A percentile compares a stretch with the other conserved stretches of the same genome.
Evolutionary conservation across 2,113 vertebrate species (phyloP).

Genomic region (Bambusicola thoracicus): DNA sequence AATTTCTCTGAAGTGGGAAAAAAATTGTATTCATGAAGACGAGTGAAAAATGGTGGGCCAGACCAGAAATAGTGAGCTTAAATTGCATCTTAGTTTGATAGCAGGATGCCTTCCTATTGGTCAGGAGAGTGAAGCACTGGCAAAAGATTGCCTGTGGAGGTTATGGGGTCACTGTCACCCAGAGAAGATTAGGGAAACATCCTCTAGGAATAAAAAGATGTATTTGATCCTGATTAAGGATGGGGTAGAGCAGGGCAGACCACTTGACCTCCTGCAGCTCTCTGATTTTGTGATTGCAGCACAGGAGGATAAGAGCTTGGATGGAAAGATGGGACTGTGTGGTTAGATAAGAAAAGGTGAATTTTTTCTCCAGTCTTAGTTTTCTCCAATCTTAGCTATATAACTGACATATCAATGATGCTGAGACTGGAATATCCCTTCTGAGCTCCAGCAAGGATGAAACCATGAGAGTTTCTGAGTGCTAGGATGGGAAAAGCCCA

Average conservation of each 20-base stretch:
- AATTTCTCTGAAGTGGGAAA: background rate
- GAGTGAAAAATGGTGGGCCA: background rate
- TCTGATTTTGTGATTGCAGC: background rate
- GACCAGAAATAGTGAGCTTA: background rate
- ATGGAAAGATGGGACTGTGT: background rate
- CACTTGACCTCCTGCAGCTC: background rate
- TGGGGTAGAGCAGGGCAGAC: background rate
- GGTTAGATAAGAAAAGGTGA: slow-evolving; percentile 6
- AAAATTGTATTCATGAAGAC: background rate
- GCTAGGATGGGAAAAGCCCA: background rate
- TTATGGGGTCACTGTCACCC: background rate
- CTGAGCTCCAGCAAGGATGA: background rate
- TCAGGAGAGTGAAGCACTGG: background rate
- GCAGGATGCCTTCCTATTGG: background rate
- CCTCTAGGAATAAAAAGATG: background rate
- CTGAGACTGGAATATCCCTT: background rate
- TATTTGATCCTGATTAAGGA: slow-evolving; percentile 22
- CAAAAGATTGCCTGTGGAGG: background rate
- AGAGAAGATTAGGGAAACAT: background rate
- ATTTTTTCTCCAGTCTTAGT: background rate
- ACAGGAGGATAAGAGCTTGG: background rate
- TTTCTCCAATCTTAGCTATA: background rate
- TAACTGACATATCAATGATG: background rate
- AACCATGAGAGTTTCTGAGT: background rate
- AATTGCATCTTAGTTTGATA: background rate